Evolutionary conservation across 92 coral and sea anemone genomes (phyloP), one percentile per base, ranked within the genome.

Genomic region (Heteractis magnifica): DNA sequence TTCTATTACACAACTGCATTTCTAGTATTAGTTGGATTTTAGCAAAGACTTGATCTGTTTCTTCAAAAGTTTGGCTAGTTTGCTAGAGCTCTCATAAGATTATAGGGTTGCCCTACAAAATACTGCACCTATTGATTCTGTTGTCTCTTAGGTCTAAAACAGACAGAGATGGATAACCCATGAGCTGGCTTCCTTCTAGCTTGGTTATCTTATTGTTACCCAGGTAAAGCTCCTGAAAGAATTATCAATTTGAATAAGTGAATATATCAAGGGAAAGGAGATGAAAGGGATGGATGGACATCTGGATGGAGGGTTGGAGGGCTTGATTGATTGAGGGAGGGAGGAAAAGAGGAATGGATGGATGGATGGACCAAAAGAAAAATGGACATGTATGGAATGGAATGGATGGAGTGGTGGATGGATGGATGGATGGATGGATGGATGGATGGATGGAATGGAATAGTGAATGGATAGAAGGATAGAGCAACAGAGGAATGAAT

Each of bases 101-200:
- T 34, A 34, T 34, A 34, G 44, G 44, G 44, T 34, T 34, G 44
- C 44, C 44, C 44, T 34, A 34, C 44, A 34, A 34, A 34, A 34
- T 34, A 52, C 80, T 84, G 59, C 58, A 97, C 99, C 89, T 93
- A 77, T 79, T 90, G 59, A 97, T 91, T 81, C 78, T 88, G 87
- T 97, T 94, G 86, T 97, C 97, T 76, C 95, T 90, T 10, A 97
- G 82, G 82, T 94, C 98, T 77, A 94, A 85, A 56, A 94, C 84
- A 20, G 95, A 79, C 77, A 97, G 87, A 11, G 94, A 90, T 64
- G 89, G 85, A 52, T 92, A 75, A 26, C 86, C 87, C 50, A 76
- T 49, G 4, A 97, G 77, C 72, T 88, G 93, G 44, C 84, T 87
- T 18, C 92, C 89, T 72, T 89, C 86, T 55, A 97, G 77, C 56